phyloP scores from a whole-genome alignment of 2,888 invertebrate genomes.

The Ceramica pisi region DNA sequence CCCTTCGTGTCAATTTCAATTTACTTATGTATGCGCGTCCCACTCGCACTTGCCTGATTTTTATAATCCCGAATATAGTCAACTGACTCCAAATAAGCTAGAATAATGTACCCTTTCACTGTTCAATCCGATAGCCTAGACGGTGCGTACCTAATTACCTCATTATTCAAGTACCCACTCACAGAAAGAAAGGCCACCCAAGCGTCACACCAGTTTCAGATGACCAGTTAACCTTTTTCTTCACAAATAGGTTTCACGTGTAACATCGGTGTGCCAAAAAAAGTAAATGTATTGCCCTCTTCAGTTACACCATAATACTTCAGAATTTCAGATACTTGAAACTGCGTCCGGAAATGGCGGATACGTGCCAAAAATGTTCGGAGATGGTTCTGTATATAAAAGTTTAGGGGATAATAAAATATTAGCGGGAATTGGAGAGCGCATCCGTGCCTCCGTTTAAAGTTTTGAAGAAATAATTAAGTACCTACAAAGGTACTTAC shows the following conservation, averaged over 20 bases:
- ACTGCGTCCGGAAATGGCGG: slow-evolving; percentile 7
- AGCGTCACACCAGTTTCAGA: slow-evolving; percentile 10
- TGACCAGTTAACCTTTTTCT: slow-evolving; percentile 22
- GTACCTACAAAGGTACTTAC: not conserved
- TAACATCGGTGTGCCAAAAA: slow-evolving; percentile 17
- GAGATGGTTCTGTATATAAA: slow-evolving; percentile 39
- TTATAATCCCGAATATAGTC: no score
- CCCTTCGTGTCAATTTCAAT: no score
- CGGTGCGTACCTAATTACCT: not conserved
- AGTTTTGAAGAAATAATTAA: not conserved
- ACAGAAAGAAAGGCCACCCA: not conserved
- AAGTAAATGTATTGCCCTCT: slow-evolving; percentile 34
- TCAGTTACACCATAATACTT: slow-evolving; percentile 36
- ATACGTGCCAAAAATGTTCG: slow-evolving; percentile 24
- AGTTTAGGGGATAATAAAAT: not conserved
- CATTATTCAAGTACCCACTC: slow-evolving; percentile 2
- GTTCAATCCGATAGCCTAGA: not conserved
- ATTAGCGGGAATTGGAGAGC: not conserved
- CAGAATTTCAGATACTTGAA: slow-evolving; percentile 40
- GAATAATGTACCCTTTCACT: not conserved
- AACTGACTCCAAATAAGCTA: not conserved
- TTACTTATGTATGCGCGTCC: no score
- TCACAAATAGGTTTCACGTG: slow-evolving; percentile 18
- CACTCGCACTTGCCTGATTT: no score
- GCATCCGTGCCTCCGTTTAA: not conserved